Evolutionary conservation across 2,888 invertebrate species (phyloP).

Genomic region (Aspidiotus destructor): DNA sequence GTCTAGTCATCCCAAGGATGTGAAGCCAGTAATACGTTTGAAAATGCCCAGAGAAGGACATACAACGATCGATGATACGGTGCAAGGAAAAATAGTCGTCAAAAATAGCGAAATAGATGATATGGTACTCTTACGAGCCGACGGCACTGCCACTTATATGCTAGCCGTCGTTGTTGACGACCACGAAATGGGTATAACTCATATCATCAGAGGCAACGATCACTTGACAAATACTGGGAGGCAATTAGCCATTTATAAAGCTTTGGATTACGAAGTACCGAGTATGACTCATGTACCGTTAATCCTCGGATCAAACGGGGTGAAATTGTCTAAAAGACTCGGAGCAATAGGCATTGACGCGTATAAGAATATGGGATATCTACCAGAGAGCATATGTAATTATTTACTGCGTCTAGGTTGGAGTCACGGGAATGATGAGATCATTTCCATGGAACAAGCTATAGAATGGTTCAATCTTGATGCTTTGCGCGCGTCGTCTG

Average conservation of each 20-base stretch:
- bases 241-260: neutral
- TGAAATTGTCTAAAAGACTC: neutral
- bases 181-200: conserved; percentile 82
- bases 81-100: conserved; percentile 68
- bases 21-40: neutral
- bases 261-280: neutral
- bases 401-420: too few relatives aligned
- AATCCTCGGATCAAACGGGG: neutral
- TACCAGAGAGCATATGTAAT: too few relatives aligned
- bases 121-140: conserved; percentile 84
- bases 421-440: too few relatives aligned
- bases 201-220: conserved; percentile 89
- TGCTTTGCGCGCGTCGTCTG: too few relatives aligned
- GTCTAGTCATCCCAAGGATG: neutral
- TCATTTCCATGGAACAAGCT: too few relatives aligned
- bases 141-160: conserved; percentile 93
- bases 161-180: conserved; percentile 98
- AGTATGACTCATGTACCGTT: neutral
- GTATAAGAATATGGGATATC: too few relatives aligned
- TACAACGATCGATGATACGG: conserved; percentile 56
- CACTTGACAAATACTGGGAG: neutral
- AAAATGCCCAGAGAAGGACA: neutral
- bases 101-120: conserved; percentile 78
- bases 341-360: neutral
- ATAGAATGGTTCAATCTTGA: too few relatives aligned